Conservation (phyloP, 2,113 vertebrate genomes). For the Phyllostomus discolor region DNA sequence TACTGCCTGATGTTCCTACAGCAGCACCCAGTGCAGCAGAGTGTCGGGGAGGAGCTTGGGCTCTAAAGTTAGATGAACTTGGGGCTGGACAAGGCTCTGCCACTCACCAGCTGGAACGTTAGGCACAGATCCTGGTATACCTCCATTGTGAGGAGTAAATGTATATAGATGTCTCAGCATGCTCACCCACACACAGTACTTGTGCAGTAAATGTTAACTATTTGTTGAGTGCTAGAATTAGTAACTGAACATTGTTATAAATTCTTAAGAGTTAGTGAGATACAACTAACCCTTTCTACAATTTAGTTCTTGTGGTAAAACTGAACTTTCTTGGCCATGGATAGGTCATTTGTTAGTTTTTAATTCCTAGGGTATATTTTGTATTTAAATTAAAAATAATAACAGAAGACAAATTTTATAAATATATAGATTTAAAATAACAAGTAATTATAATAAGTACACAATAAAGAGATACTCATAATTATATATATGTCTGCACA, state of each 20-base stretch:
- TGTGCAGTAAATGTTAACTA: background rate
- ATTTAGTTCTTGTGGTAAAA: background rate
- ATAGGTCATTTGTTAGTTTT: background rate
- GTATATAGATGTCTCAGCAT: background rate
- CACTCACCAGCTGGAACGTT: background rate
- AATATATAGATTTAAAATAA: background rate
- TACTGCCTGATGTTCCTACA: background rate
- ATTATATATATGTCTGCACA: background rate
- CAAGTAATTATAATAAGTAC: background rate
- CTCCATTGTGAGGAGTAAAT: background rate
- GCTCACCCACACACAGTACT: background rate
- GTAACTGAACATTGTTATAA: background rate
- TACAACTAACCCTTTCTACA: background rate
- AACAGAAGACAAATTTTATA: background rate
- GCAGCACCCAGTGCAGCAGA: background rate
- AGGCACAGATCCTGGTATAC: background rate
- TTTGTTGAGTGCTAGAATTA: background rate
- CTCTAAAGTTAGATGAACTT: background rate
- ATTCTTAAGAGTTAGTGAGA: background rate
- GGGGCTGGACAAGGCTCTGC: background rate
- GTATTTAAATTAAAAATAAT: background rate
- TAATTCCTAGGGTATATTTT: background rate
- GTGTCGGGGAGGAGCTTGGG: background rate
- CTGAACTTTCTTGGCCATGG: background rate
- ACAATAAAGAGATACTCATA: background rate